Evolutionary conservation across 2,888 invertebrate genomes (phyloP), one percentile per base, ranked within the genome.

Genomic region (Smittia aterrima): DNA sequence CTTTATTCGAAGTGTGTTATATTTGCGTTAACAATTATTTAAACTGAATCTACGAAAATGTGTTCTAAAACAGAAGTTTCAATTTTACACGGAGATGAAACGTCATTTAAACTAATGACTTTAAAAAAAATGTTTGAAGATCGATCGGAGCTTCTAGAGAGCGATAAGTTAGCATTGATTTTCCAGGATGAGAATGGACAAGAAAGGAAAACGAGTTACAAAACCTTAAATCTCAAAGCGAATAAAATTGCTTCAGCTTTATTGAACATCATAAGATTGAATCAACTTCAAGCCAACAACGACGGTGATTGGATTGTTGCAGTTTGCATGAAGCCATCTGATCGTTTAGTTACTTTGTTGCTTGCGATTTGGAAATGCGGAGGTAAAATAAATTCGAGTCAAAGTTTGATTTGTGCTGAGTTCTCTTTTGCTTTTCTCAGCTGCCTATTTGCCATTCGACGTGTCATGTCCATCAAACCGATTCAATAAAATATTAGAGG

Each of bases 401-500:
- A 32, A 66, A n/a, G n/a, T n/a, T n/a, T n/a, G n/a, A n/a, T n/a
- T n/a, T n/a, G n/a, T n/a, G n/a, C n/a, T n/a, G n/a, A n/a, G n/a
- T n/a, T n/a, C n/a, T 9, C 9, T 6, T 3, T 32, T 32, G 32
- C 32, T 32, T 9, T 32, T 47, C 3, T 7, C 27, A 72, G 72
- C 78, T 40, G 91, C 93, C 0, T 95, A 95, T 82, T 84, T 95
- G 72, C 95, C 95, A 0, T 85, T 95, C 78, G 94, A 94, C 79
- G 87, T 89, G 0, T 86, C 85, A 41, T 87, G 87, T 77, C 94
- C 95, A 0, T 86, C 86, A 25, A 86, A 87, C 1, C 86, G 95
- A 77, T 87, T 93, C 62, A 85, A 88, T 20, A 92, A 93, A 78
- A 93, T 95, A 73, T 80, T 94, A 11, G 83, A 85, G 20, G 93